phyloP scores from a whole-genome alignment of 2,113 vertebrate genomes.

The Trochalopteron elliotii region DNA sequence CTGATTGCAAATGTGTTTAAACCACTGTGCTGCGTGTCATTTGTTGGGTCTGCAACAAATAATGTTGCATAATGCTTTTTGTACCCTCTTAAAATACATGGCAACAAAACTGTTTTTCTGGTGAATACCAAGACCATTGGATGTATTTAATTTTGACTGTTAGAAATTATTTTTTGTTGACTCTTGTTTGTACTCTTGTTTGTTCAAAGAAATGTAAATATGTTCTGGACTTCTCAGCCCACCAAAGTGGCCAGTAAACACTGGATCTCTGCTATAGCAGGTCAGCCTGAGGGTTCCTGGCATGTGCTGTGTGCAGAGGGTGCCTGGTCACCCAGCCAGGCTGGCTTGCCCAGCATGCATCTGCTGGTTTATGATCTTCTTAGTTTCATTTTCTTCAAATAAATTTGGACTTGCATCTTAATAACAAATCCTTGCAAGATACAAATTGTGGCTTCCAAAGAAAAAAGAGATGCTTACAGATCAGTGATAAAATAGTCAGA shows the following conservation, averaged over 20 bases:
- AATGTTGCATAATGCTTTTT: background rate
- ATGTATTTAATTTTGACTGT: background rate
- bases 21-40: background rate
- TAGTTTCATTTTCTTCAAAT: background rate
- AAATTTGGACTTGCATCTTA: background rate
- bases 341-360: background rate
- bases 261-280: background rate
- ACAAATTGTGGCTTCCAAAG: background rate
- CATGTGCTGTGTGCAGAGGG: background rate
- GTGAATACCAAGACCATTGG: background rate
- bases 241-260: background rate
- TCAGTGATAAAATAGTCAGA: background rate
- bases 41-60: background rate
- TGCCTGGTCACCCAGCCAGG: background rate
- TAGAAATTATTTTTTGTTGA: background rate
- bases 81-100: background rate
- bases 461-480: background rate
- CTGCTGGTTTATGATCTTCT: background rate
- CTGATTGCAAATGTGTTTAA: conserved; percentile 5
- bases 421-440: background rate
- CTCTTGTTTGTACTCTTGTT: background rate
- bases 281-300: background rate
- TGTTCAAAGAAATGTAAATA: background rate
- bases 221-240: background rate
- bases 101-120: background rate